Evolutionary conservation across 2,113 vertebrate species (phyloP), one percentile per base, ranked within the genome.

Genomic region (Sigmodon hispidus): DNA sequence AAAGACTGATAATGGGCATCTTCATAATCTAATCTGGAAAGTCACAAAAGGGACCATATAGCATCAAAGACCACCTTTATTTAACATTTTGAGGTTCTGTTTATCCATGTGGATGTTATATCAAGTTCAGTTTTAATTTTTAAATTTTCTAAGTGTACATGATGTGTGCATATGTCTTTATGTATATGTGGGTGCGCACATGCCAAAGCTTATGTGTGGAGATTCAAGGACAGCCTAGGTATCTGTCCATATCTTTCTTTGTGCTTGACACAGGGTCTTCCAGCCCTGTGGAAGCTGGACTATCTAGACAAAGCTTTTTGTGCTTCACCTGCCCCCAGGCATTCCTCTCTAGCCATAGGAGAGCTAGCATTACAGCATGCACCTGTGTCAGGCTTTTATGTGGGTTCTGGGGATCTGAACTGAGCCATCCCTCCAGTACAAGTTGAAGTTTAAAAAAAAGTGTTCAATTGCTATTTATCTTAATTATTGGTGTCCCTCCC

Each of bases 1-100:
- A 9, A 67, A 87, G 52, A 24, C 24, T 21, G 29, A 10, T 59
- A 91, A 16, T 17, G 10, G 7, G 9, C 34, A 29, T 4, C 50
- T 48, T 3, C n/a, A 17, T 26, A 12, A 61, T 63, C n/a, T 5
- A 16, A 1, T 29, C 22, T 0, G 3, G 15, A 1, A 34, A 43
- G n/a, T 12, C 0, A 21, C 15, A 34, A 1, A 3, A 16, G 0
- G 0, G 29, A 31, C 24, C 2, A 34, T 29, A 7, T 22, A 5
- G 6, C 11, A 6, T 13, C 8, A 0, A 36, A 10, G 7, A 17
- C 48, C 1, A 9, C 29, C 40, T 48, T 50, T 15, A 80, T 70
- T n/a, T 40, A 12, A 65, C 57, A 48, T 15, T 11, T 8, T 43
- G 45, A 48, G 4, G 36, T 36, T 84, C 36, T 43, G 26, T 31